phyloP scores from a whole-genome alignment of 2,888 invertebrate genomes.

The Neelides folsomi region DNA sequence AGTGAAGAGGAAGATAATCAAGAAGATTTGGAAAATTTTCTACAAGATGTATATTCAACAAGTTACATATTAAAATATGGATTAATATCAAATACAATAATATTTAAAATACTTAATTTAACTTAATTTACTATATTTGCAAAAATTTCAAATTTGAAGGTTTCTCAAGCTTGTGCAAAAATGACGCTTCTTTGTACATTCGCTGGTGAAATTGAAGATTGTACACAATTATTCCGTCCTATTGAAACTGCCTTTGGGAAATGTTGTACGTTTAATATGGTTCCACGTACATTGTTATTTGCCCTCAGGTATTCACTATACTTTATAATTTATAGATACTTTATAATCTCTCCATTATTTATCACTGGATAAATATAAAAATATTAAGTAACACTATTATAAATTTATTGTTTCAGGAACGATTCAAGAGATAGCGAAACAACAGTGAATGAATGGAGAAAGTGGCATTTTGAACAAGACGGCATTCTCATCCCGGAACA shows the following conservation, averaged over 20 bases:
- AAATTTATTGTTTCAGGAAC: conserved; percentile 11
- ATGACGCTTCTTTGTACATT: conserved; percentile 58
- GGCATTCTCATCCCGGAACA: conserved; percentile 9
- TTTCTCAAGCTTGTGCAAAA: conserved; percentile 61
- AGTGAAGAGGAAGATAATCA: conserved; percentile 13
- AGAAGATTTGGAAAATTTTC: conserved; percentile 9
- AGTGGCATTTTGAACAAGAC: conserved; percentile 16
- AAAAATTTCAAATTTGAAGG: conserved; percentile 40
- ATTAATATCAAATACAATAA: too few species aligned
- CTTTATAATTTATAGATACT: too few species aligned
- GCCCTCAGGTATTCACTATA: too few species aligned
- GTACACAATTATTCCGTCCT: conserved; percentile 57
- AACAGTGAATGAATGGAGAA: conserved; percentile 16
- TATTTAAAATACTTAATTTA: too few species aligned
- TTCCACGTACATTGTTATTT: conserved; percentile 44
- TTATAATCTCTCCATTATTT: too few species aligned
- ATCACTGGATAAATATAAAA: too few species aligned
- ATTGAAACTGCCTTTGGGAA: conserved; percentile 69
- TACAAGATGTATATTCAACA: conserved; percentile 10
- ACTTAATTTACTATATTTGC: conserved; percentile 4
- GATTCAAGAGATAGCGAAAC: conserved; percentile 14
- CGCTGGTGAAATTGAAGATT: conserved; percentile 48
- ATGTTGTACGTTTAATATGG: conserved; percentile 70
- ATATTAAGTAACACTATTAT: too few species aligned
- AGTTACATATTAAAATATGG: too few species aligned